These are phyloP conservation scores for Dermolepida albohirtum DNA, from an alignment of 2,888 invertebrate species.

Conservation along the genomic window DNA sequence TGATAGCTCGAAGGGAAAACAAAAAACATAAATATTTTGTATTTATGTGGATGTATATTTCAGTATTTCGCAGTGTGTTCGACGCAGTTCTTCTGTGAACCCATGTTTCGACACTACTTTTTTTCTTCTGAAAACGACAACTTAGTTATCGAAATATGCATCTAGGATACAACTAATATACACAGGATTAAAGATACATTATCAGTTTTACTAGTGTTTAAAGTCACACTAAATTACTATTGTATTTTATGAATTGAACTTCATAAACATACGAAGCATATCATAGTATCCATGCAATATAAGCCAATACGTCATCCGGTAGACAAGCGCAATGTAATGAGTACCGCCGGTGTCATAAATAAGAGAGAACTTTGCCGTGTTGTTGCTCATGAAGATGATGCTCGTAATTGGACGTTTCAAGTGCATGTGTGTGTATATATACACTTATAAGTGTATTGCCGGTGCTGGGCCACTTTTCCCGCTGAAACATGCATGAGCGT, in stretches of 20 bases:
- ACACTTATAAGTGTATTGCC: too few relatives aligned
- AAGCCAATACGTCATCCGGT: conserved; percentile 19
- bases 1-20: too few relatives aligned
- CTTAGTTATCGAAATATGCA: too few relatives aligned
- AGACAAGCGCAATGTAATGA: conserved; percentile 5
- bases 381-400: conserved; percentile 9
- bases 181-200: too few relatives aligned
- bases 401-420: conserved; percentile 15
- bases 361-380: conserved; percentile 1
- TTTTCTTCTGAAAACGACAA: too few relatives aligned
- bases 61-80: too few relatives aligned
- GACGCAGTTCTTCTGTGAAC: too few relatives aligned
- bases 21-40: too few relatives aligned
- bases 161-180: too few relatives aligned
- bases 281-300: conserved; percentile 5
- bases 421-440: background rate
- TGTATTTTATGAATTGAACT: background rate
- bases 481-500: conserved; percentile 18
- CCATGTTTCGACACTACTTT: too few relatives aligned
- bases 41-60: too few relatives aligned
- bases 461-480: conserved; percentile 9
- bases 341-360: background rate
- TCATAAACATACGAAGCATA: background rate
- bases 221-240: background rate
- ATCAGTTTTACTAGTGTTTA: conserved; percentile 8